Conservation (phyloP, 2,888 invertebrate species). For the Dryocosmus kuriphilus region DNA sequence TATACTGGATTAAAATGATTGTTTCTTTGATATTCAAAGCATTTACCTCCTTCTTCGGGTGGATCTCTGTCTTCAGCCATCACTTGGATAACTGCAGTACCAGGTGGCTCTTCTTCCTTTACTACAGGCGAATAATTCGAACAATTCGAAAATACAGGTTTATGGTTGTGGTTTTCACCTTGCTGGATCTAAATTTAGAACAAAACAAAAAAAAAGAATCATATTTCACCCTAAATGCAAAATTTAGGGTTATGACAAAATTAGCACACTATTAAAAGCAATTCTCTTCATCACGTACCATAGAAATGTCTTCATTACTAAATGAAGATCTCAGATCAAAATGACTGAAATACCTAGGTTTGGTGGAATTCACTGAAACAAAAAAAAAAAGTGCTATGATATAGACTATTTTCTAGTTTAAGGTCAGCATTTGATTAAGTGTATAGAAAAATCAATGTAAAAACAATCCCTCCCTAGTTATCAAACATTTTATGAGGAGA, state of each 20-base stretch:
- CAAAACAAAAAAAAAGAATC: background rate
- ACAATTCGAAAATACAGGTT: constrained; percentile 93
- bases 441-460: too few species aligned
- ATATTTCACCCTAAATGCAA: too few species aligned
- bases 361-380: constrained; percentile 70
- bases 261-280: too few species aligned
- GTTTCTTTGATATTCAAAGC: background rate
- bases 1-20: too few species aligned
- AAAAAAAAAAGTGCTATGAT: constrained; percentile 45
- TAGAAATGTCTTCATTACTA: constrained; percentile 55
- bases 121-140: constrained; percentile 88
- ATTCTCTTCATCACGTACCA: too few species aligned
- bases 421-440: too few species aligned
- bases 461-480: too few species aligned
- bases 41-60: constrained; percentile 84
- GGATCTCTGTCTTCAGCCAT: constrained; percentile 87
- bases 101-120: constrained; percentile 87
- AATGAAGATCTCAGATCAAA: constrained; percentile 67
- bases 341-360: constrained; percentile 75
- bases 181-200: constrained; percentile 55
- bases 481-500: too few species aligned
- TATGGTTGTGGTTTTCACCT: constrained; percentile 84
- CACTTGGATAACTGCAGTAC: constrained; percentile 88
- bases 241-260: too few species aligned
- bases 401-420: background rate